Base-by-base conservation (phyloP, 2,113 vertebrate species). In the Microcebus tavaratra region DNA sequence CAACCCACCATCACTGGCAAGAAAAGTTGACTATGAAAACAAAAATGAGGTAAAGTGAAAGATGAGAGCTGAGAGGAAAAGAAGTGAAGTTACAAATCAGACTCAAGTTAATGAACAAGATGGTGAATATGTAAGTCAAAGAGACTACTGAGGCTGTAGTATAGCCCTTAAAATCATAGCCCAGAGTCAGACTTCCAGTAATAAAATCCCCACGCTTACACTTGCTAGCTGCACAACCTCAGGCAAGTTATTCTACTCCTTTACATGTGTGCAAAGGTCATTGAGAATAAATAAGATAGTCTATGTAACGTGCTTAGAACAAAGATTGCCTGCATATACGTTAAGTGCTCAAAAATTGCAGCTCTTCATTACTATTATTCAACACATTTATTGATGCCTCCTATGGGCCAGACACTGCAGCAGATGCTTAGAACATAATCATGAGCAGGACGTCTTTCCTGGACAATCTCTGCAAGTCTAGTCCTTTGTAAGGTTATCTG, bases 131-230 rank as follows among this genome's bases (percentile, higher is more conserved):
- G 5, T 36, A 25, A 76, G 39, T 23, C 36, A 10, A 31, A 87
- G 36, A 76, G 53, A n/a, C 39, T 17, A 31, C 31, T 25, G 5
- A 1, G 0, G 12, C 13, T 13, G 3, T 2, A 8, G 23, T 1
- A 20, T 0, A 12, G n/a, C 20, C 42, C 36, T 81, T 61, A 53
- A 23, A 20, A 27, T 42, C 2, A 0, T 1, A 76, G 48, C 25
- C 36, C 5, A 27, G 34, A 81, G 91, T 17, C 25, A 45, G 80
- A 50, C 45, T 55, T 57, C 29, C 4, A 12, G 34, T 13, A 21
- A 27, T 34, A 48, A 50, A 50, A 20, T 2, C n/a, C n/a, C 5
- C 1, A 3, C 23, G 50, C 31, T 11, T 6, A 10, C 1, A 25
- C 9, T 45, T 13, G 20, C 6, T 4, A 3, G 48, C 5, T 6